These are phyloP conservation scores for Meliscaeva auricollis DNA, from an alignment of 2,888 invertebrate genomes.

Conservation along the genomic window DNA sequence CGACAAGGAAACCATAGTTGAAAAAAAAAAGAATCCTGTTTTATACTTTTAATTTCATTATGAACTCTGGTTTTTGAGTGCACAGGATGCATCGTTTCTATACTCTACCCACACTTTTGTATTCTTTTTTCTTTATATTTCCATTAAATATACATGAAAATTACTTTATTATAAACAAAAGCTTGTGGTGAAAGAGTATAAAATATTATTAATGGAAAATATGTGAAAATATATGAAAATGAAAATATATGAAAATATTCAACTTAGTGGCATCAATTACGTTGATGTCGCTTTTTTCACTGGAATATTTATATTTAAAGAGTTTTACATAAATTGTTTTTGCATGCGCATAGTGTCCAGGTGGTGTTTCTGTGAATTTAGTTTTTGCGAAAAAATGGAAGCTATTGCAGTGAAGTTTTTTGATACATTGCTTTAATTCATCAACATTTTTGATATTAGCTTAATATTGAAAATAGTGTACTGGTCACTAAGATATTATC, in stretches of 20 bases:
- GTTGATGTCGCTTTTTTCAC: not conserved
- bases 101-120: not conserved
- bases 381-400: too few species aligned
- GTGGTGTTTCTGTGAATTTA: too few species aligned
- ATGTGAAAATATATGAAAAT: too few species aligned
- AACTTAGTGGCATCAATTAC: constrained; percentile 15
- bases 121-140: not conserved
- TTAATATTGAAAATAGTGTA: too few species aligned
- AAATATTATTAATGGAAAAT: constrained; percentile 14
- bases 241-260: too few species aligned
- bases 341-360: too few species aligned
- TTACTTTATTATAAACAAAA: constrained; percentile 1
- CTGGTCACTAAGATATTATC: too few species aligned
- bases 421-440: too few species aligned
- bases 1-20: not conserved
- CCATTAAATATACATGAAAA: constrained; percentile 2
- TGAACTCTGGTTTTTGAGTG: constrained; percentile 5
- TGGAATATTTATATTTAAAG: too few species aligned
- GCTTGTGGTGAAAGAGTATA: not conserved
- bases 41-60: not conserved
- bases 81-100: not conserved
- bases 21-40: not conserved
- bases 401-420: too few species aligned
- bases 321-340: too few species aligned
- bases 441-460: too few species aligned